phyloP scores from a whole-genome alignment of 2,797 vertebrate genomes.

The Phrynocephalus forsythii region DNA sequence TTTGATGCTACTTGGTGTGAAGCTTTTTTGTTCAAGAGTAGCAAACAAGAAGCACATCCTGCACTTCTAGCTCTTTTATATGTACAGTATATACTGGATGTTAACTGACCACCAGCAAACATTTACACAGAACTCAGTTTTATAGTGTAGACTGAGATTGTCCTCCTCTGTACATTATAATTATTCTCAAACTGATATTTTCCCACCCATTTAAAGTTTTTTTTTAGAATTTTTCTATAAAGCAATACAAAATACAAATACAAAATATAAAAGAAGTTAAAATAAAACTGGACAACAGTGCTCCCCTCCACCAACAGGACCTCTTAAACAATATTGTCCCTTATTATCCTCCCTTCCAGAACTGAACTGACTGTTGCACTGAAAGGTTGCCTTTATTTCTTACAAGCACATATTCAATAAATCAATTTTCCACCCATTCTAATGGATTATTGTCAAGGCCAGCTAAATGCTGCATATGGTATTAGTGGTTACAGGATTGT shows the following conservation, averaged over 20 bases:
- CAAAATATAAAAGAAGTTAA: too few species aligned
- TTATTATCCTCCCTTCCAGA: too few species aligned
- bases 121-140: background rate
- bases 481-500: background rate
- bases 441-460: background rate
- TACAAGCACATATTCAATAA: too few species aligned
- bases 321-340: too few species aligned
- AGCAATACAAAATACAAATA: too few species aligned
- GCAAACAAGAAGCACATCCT: background rate
- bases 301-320: too few species aligned
- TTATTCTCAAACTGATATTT: background rate
- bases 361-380: too few species aligned
- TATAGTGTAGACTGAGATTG: background rate
- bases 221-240: too few species aligned
- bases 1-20: background rate
- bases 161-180: background rate
- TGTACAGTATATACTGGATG: background rate
- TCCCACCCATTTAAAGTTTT: too few species aligned
- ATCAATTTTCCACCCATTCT: background rate
- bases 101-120: background rate
- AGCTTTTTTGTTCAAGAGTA: too few species aligned
- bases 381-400: too few species aligned
- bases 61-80: background rate
- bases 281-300: too few species aligned
- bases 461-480: background rate